Base-by-base conservation (phyloP, 53 echinoderm and acorn worm species). In the Patiria pectinifera region DNA sequence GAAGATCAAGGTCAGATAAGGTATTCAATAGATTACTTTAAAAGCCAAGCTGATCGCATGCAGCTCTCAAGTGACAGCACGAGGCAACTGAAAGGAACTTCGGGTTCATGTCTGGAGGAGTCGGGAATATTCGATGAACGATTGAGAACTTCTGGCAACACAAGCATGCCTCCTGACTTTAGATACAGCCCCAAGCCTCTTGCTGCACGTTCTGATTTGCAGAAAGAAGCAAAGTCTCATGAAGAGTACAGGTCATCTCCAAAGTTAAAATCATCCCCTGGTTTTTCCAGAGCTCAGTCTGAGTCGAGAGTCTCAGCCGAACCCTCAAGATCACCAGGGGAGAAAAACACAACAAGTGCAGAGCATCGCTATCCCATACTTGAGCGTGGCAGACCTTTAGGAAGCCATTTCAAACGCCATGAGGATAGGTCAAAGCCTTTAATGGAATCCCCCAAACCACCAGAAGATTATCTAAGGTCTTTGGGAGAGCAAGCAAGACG, bases 311-410 rank as follows among this genome's bases (percentile, higher is more conserved):
- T 90, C 46, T 43, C 90, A 69, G 69, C 47, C 15, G 90, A 80
- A 16, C 69, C 44, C 23, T 69, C 71, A 22, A 45, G 66, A 48
- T 80, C 66, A 23, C 69, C 79, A 24, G 90, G 46, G 6, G 90
- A 90, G 45, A 90, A 90, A 14, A 62, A 47, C 23, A 80, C 35
- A 60, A 69, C 66, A 80, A 81, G 80, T 25, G n/a, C 48, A 21
- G 90, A 90, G 24, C 90, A 62, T 80, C 80, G 90, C 3, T 90
- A 90, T 23, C 90, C 90, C 22, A 80, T 90, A 9, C n/a, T 90
- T 16, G 90, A 90, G 19, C 90, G 80, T 4, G 69, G 48, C 49
- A 80, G 90, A 48, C 90, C 62, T 22, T 23, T 48, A 16, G 80
- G 80, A 47, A 79, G 90, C 14, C 90, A 90, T 22, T 90, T 90